Percentiles rank a stretch among this genome's conserved stretches.
phyloP scores from a whole-genome alignment of 92 coral and sea anemone genomes.

The Phenganax marumi region DNA sequence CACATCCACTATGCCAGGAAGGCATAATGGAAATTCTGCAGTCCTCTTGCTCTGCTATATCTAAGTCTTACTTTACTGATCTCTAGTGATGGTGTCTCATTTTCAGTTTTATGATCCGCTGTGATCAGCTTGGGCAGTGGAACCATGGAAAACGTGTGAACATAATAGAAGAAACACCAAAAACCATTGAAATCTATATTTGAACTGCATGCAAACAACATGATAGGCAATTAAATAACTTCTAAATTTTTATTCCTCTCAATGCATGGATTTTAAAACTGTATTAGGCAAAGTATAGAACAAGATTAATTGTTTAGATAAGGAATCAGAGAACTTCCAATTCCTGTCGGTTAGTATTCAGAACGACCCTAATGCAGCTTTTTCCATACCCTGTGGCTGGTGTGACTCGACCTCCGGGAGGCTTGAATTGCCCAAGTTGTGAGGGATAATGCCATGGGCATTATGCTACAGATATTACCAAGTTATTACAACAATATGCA shows the following conservation, averaged over 20 bases:
- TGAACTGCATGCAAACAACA: slow-evolving; percentile 12
- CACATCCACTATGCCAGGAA: slow-evolving; percentile 51
- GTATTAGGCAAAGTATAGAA: background rate
- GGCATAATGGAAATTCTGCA: slow-evolving; percentile 1
- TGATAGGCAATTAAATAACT: background rate
- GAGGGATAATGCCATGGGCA: slow-evolving; percentile 43
- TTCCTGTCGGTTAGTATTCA: slow-evolving; percentile 46
- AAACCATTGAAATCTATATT: slow-evolving; percentile 4
- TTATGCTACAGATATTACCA: slow-evolving; percentile 39
- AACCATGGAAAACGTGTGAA: background rate
- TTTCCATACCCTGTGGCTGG: slow-evolving; percentile 51
- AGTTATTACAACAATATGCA: slow-evolving; percentile 36
- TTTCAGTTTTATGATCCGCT: slow-evolving; percentile 14
- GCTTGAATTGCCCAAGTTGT: slow-evolving; percentile 38
- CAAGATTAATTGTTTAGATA: slow-evolving; percentile 1
- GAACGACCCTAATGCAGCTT: slow-evolving; percentile 38
- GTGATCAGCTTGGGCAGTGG: slow-evolving; percentile 38
- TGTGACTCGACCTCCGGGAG: slow-evolving; percentile 28
- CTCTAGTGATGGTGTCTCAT: background rate
- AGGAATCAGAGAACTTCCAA: slow-evolving; percentile 35
- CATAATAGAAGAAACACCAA: slow-evolving; percentile 2
- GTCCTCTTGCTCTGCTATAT: background rate
- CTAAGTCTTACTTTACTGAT: background rate
- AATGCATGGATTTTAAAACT: background rate
- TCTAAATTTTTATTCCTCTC: background rate